Evolutionary conservation across 2,113 vertebrate genomes (phyloP).

Genomic region (Tragelaphus buxtoni): DNA sequence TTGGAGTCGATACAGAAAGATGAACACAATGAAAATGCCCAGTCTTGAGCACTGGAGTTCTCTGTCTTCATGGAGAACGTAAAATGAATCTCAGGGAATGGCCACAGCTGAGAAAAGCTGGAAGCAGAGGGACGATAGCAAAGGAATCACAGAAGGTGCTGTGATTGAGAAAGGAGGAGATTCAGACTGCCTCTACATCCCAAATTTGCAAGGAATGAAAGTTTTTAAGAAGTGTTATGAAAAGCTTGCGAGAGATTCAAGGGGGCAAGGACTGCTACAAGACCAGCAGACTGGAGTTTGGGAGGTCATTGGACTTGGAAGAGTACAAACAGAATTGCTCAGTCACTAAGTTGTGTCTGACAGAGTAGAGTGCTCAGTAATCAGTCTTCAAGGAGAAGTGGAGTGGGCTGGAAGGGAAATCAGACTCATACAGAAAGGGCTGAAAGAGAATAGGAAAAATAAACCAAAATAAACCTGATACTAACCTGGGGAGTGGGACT

Average conservation of each 20-base stretch:
- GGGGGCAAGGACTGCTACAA: not conserved
- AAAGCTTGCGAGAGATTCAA: not conserved
- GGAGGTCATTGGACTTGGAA: not conserved
- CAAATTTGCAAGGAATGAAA: not conserved
- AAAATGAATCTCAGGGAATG: not conserved
- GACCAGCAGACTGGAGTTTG: not conserved
- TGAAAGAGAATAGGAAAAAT: conserved; percentile 9
- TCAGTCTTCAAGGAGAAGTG: not conserved
- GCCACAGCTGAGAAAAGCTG: not conserved
- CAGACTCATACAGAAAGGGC: not conserved
- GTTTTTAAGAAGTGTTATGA: not conserved
- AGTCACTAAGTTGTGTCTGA: not conserved
- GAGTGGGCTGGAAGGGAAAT: not conserved
- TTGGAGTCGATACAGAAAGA: not conserved
- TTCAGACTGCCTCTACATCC: not conserved
- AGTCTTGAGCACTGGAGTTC: not conserved
- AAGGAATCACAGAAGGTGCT: not conserved
- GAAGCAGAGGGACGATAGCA: not conserved
- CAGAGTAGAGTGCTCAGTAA: not conserved
- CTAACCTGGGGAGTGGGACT: not conserved
- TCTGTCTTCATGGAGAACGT: not conserved
- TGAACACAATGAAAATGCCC: not conserved
- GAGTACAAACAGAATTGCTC: not conserved
- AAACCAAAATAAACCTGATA: not conserved
- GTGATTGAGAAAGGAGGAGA: not conserved